Evolutionary conservation across 2,113 vertebrate genomes (phyloP), one percentile per base, ranked within the genome.

Genomic region (Empidonax traillii): DNA sequence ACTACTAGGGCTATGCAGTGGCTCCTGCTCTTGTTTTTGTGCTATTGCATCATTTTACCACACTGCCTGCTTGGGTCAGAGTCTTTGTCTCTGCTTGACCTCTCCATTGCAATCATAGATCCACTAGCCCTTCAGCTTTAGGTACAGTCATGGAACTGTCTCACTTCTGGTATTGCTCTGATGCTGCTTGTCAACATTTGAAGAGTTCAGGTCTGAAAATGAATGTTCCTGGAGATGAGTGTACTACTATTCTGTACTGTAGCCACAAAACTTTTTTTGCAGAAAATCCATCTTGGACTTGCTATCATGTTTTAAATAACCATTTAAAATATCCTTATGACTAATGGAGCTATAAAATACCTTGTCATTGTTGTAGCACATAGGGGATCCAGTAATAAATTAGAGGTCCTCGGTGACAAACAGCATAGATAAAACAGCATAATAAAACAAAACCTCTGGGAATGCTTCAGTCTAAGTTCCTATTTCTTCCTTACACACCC

Each of bases 311-410:
- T 91, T 67, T 75, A 85, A 43, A 43, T 43, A 63, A 13, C 39
- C 61, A 62, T 82, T 82, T 82, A 63, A 82, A 95, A 69, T 89
- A 69, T 65, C 46, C 43, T 76, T 55, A 43, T 69, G 59, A 59
- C 30, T 93, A 93, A 73, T 89, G n/a, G 55, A 93, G 79, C 77
- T 85, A 73, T 95, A 74, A 94, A 94, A 90, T 81, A 62, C 39
- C 43, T 85, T 85, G 58, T 83, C 82, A 46, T n/a, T 73, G 37
- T 88, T 90, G 68, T 71, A 77, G 92, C 22, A 59, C 43, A 8
- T 25, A 61, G 41, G 59, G 63, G 35, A 86, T 88, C 52, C 3
- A 23, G 37, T 81, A 83, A 75, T 88, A 84, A 90, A 90, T 85
- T 55, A 56, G 59, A 80, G 15, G 39, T 77, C 44, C 52, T 77